Evolutionary conservation across 2,888 invertebrate species (phyloP), one percentile per base, ranked within the genome.

Genomic region (Polietes domitor): DNA sequence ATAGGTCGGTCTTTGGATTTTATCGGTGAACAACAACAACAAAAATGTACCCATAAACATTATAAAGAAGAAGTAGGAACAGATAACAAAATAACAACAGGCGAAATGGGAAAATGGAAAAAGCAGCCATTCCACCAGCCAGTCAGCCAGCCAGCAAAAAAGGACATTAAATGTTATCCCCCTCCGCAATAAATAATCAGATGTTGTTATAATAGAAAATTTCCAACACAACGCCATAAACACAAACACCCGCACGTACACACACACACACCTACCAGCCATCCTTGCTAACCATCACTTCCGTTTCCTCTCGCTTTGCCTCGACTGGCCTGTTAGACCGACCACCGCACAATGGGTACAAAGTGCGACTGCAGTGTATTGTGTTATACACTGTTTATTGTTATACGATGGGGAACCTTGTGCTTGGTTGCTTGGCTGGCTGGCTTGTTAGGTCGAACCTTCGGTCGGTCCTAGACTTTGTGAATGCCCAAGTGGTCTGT

Each of bases 151-250:
- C 47, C 5, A 50, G 3, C 2, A 26, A 58, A 41, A n/a, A 12
- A 24, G 68, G 24, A 24, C 68, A 68, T 68, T 68, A 68, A 68
- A 68, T 68, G 68, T 68, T 43, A 68, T 68, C 68, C 43, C 24
- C 63, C 12, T 6, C 28, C 28, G 28, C 43, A 68, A 68, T 68
- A 68, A 68, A 68, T 68, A 68, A 68, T 68, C 68, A 68, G 43
- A 68, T 41, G 68, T 68, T 21, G 68, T 41, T 68, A 68, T 43
- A 43, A 68, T 24, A 63, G 63, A 28, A 63, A 63, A 63, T 63
- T 55, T 63, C 63, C 28, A 32, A 68, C 9, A 41, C 41, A 21
- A 24, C n/a, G 37, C 37, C 37, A 37, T 37, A 2, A 53, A 53
- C 53, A 5, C 53, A n/a, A 53, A 53, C 0, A 53, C 50, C 53